These are phyloP conservation scores for Cranoglanis bouderius DNA, from an alignment of 2,113 vertebrate species.

Conservation along the genomic window DNA sequence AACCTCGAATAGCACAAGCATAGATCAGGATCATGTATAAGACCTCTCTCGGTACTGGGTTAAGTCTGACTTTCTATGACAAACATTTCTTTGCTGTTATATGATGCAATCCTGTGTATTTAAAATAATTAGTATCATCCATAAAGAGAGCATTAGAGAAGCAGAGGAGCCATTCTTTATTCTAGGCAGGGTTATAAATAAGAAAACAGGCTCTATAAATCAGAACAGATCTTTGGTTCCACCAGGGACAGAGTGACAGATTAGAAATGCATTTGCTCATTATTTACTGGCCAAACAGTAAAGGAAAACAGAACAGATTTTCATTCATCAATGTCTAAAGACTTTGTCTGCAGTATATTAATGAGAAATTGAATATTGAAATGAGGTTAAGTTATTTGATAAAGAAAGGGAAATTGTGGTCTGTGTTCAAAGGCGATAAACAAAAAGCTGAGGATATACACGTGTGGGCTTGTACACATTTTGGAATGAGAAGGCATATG, in stretches of 20 bases:
- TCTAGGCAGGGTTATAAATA: constrained; percentile 18
- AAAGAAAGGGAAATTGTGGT: neutral
- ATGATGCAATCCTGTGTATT: neutral
- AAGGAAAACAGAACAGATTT: neutral
- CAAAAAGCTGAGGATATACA: neutral
- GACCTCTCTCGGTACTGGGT: neutral
- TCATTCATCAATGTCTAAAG: neutral
- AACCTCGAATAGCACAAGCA: neutral
- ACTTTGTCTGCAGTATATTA: neutral
- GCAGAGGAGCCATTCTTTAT: constrained; percentile 5
- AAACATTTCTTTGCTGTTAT: neutral
- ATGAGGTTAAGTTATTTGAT: neutral
- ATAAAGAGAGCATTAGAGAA: neutral
- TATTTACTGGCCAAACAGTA: neutral
- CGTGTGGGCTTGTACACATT: neutral
- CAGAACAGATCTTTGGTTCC: neutral
- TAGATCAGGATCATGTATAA: neutral
- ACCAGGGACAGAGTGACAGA: constrained; percentile 23
- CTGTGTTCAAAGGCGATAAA: neutral
- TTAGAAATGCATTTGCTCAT: constrained; percentile 13
- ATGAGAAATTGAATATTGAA: neutral
- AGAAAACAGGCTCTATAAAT: constrained; percentile 33
- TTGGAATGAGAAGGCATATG: neutral
- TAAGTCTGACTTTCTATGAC: neutral
- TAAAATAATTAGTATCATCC: neutral